A percentile compares a stretch with the other conserved stretches of the same genome.
Conservation (phyloP, 2,888 invertebrate species). For the Lasioglossum vierecki region DNA sequence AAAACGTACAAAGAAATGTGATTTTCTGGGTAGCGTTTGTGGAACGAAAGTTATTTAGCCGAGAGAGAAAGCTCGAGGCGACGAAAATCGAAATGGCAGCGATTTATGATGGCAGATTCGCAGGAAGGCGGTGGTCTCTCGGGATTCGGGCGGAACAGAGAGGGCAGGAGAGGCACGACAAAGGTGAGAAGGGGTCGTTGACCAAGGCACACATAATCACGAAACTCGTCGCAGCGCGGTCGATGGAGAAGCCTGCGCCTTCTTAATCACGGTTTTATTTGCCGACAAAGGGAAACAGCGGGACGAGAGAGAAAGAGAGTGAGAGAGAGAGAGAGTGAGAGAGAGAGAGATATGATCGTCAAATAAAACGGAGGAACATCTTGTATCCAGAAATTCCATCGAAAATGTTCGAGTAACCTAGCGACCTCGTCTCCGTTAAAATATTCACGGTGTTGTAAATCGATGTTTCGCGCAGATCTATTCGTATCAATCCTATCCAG, state of each 20-base stretch:
- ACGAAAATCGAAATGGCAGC: neutral
- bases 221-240: conserved; percentile 16
- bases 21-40: neutral
- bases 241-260: conserved; percentile 13
- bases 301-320: neutral
- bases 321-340: neutral
- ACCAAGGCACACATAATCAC: neutral
- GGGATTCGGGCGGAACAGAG: neutral
- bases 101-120: neutral
- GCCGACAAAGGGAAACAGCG: conserved; percentile 12
- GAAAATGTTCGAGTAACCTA: neutral
- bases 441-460: conserved; percentile 33
- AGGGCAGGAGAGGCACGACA: neutral
- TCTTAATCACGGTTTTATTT: conserved; percentile 42
- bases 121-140: neutral
- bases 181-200: conserved; percentile 23
- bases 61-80: neutral
- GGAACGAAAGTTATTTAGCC: neutral
- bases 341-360: neutral
- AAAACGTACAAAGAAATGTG: neutral
- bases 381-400: neutral
- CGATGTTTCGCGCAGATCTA: neutral
- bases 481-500: neutral
- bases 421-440: neutral
- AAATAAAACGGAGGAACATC: neutral